Conservation (phyloP, 2,797 vertebrate species). For the Spinus olivaceus region DNA sequence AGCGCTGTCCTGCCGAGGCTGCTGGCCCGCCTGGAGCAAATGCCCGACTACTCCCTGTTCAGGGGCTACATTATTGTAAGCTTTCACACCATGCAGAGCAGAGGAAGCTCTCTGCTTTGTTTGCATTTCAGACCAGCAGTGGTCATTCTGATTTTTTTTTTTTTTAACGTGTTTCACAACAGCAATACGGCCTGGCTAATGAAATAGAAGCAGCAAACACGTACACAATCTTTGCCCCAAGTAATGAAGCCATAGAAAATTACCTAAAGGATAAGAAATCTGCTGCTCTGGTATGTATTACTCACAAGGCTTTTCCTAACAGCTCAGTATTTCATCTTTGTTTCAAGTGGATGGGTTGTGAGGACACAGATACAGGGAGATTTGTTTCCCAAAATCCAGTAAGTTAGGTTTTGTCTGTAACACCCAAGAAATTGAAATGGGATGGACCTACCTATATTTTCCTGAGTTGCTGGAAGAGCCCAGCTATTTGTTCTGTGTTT, state of each 20-base stretch:
- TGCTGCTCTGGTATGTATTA: constrained; percentile 78
- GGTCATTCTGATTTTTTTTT: neutral
- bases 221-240: constrained; percentile 90
- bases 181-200: constrained; percentile 83
- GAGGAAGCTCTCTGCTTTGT: neutral
- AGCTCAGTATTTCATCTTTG: neutral
- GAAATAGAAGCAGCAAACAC: constrained; percentile 75
- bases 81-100: neutral
- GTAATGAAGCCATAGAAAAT: constrained; percentile 78
- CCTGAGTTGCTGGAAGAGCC: neutral
- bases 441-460: neutral
- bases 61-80: constrained; percentile 81
- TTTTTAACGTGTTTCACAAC: neutral
- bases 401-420: neutral
- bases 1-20: constrained; percentile 78
- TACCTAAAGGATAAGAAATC: constrained; percentile 77
- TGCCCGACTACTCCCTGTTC: constrained; percentile 87
- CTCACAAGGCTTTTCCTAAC: neutral
- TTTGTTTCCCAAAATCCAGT: neutral
- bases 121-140: neutral
- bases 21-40: constrained; percentile 79
- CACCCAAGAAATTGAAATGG: neutral
- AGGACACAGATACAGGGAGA: neutral
- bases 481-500: neutral
- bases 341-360: neutral